A percentile compares a stretch with the other conserved stretches of the same genome.
Conservation (phyloP, 2,888 invertebrate species). For the Perizoma flavofasciatum region DNA sequence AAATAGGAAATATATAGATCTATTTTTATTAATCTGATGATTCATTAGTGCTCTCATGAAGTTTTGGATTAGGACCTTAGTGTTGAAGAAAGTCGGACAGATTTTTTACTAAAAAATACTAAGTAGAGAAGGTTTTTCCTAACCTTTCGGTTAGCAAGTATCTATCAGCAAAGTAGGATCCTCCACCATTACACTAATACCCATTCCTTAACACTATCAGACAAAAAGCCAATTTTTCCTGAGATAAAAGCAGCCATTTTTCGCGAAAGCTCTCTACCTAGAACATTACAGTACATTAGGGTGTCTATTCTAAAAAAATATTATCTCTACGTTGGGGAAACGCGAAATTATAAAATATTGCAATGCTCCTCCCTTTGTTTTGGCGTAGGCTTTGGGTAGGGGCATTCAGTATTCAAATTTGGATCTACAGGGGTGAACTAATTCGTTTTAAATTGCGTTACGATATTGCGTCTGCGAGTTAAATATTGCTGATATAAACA, state of each 20-base stretch:
- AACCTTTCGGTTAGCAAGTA: slow-evolving; percentile 30
- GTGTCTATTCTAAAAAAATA: slow-evolving; percentile 70
- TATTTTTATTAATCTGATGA: no score
- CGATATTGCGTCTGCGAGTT: slow-evolving; percentile 78
- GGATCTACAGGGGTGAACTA: slow-evolving; percentile 76
- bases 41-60: background rate
- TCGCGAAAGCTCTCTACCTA: slow-evolving; percentile 64
- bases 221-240: slow-evolving; percentile 58
- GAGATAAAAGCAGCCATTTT: slow-evolving; percentile 66
- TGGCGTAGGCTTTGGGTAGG: slow-evolving; percentile 67
- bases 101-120: slow-evolving; percentile 17
- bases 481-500: slow-evolving; percentile 78
- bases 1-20: no score
- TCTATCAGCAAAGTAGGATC: slow-evolving; percentile 39
- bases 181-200: slow-evolving; percentile 39
- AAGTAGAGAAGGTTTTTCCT: slow-evolving; percentile 5
- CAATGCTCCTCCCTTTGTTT: slow-evolving; percentile 77
- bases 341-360: slow-evolving; percentile 74
- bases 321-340: slow-evolving; percentile 57
- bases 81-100: slow-evolving; percentile 14
- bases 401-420: slow-evolving; percentile 80
- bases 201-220: slow-evolving; percentile 59
- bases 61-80: slow-evolving; percentile 9
- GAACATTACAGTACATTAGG: slow-evolving; percentile 68
- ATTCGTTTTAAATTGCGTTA: slow-evolving; percentile 83